Evolutionary conservation across 2,113 vertebrate genomes (phyloP), one percentile per base, ranked within the genome.

Genomic region (Copsychus sechellarum): DNA sequence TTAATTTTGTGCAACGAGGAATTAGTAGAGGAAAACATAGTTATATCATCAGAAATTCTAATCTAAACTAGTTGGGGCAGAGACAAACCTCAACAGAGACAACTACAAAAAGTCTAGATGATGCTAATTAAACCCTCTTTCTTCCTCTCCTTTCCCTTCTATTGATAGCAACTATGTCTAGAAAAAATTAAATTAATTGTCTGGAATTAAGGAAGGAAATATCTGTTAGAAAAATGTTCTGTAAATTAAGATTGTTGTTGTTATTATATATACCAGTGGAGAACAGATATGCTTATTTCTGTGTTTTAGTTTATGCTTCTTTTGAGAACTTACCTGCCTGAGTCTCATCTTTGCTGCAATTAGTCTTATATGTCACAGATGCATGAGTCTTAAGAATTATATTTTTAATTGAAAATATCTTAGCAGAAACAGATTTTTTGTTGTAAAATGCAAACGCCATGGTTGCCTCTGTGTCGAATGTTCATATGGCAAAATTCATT

Each of bases 401-500:
- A 70, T 85, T 81, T 96, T 81, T 93, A 91, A 91, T 47, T 73
- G 28, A 53, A 92, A 93, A 90, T 88, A 91, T 70, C 48, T 38
- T 81, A 76, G 12, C 33, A 90, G 71, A 93, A 92, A 81, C 50
- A 93, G 58, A 76, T 76, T 93, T 91, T 84, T 11, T 86, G 42
- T 81, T 87, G 47, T 53, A 81, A 86, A 83, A 47, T 70, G n/a
- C 16, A 92, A 94, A 90, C 38, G 4, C 28, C 38, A 21, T 31
- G 4, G 16, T n/a, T 84, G 15, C 9, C 92, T 81, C 74, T 76
- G 61, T 81, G 38, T 42, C 93, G 84, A 91, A 86, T 94, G 93
- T 90, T 70, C 90, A 84, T 88, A 54, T 6, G 15, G 21, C 6
- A 51, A 90, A 92, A 87, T 92, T 79, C 19, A 36, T 62, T 73